Evolutionary conservation across 2,113 vertebrate species (phyloP), one percentile per base, ranked within the genome.

Genomic region (Eptatretus burgeri): DNA sequence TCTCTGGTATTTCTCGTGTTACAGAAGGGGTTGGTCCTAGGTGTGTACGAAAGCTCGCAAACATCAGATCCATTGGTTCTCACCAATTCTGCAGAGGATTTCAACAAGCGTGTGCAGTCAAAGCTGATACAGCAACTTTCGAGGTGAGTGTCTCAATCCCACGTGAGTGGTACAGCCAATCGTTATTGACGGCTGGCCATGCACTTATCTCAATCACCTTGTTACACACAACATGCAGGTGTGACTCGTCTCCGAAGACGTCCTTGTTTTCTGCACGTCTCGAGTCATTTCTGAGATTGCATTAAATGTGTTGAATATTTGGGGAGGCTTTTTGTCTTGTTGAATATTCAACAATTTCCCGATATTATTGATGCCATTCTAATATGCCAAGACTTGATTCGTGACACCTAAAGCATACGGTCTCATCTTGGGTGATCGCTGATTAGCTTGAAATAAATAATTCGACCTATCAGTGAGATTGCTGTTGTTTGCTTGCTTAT

Each of bases 11-110:
- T 2, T 51, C 65, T 14, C 62, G 50, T 16, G 51, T 41, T 51
- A 10, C 16, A 51, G 17, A 63, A 95, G 89, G 87, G 89, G 64
- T 76, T 98, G 51, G 77, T 98, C 65, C 72, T 98, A 62, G 89
- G 87, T 51, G 71, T 83, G 63, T 91, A 88, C 73, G 77, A 78
- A 14, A 76, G 73, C 9, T 74, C 67, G 1, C 64, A 41, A 13
- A 62, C 50, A 19, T 19, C 56, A 16, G 16, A 16, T 12, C 56
- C 19, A 9, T 11, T 73, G 49, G 75, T 74, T 50, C 72, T 98
- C 63, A 93, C 87, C 2, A 74, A 74, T 13, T 77, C 81, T 1
- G 85, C 80, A 11, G 78, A 81, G 62, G 71, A 67, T 20, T 82
- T 95, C 56, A 76, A 94, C 69, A 75, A 71, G 20, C 71, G 68